Evolutionary conservation across 2,113 vertebrate genomes (phyloP).

Genomic region (Arenaria interpres): DNA sequence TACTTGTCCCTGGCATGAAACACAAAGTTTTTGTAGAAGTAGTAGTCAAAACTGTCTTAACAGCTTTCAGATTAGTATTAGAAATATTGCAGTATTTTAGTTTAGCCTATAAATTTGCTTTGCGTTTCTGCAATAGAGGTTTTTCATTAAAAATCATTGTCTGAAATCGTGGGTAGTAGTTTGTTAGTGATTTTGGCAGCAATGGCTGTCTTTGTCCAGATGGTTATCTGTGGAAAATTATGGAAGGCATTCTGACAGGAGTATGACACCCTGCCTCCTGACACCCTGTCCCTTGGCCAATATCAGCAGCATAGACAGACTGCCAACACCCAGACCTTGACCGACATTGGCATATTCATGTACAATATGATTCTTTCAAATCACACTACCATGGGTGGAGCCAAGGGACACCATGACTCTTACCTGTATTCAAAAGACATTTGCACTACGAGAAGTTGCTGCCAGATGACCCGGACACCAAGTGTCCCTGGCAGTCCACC

Average conservation of each 20-base stretch:
- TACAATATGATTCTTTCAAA: background rate
- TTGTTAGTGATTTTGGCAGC: background rate
- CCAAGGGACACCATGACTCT: background rate
- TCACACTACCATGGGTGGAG: background rate
- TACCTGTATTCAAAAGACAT: background rate
- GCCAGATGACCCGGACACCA: background rate
- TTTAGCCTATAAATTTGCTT: background rate
- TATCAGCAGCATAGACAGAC: background rate
- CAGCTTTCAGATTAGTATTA: background rate
- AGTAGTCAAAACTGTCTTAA: background rate
- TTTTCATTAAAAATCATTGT: background rate
- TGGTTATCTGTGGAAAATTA: background rate
- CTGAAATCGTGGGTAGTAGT: background rate
- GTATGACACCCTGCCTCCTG: background rate
- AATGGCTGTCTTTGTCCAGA: background rate
- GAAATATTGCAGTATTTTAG: background rate
- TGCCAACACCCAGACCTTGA: background rate
- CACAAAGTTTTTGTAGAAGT: background rate
- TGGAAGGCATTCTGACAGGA: background rate
- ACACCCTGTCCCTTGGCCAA: background rate
- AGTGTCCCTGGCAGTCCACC: background rate
- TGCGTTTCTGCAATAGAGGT: background rate
- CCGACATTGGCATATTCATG: fast-evolving
- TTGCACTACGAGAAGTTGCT: background rate
- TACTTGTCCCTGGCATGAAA: background rate